A percentile compares a stretch with the other conserved stretches of the same genome.
Evolutionary conservation across 1,140 invertebrate species (phyloP).

Genomic region (Orius laevigatus): DNA sequence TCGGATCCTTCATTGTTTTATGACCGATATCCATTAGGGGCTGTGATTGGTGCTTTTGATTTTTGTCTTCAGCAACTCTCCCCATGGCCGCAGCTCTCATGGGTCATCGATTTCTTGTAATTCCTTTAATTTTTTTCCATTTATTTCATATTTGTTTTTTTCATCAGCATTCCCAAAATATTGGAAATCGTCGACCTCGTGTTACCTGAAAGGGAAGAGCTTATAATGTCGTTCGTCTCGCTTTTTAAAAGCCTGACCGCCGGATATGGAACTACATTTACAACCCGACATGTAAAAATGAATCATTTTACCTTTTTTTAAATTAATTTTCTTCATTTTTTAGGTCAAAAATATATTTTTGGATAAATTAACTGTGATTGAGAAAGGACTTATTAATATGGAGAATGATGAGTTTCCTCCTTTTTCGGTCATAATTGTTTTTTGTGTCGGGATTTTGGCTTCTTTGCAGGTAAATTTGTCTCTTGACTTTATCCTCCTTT

Average conservation of each 20-base stretch:
- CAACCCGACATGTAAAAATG: not conserved
- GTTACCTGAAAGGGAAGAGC: constrained; percentile 24
- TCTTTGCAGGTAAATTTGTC: constrained; percentile 16
- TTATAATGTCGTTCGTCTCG: constrained; percentile 16
- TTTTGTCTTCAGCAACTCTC: constrained; percentile 27
- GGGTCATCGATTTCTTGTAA: constrained; percentile 35
- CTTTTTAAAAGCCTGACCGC: constrained; percentile 25
- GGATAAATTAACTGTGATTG: not conserved
- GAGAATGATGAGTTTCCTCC: not conserved
- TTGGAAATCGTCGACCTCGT: constrained; percentile 27
- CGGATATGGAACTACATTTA: constrained; percentile 31
- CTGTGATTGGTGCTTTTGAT: constrained; percentile 36
- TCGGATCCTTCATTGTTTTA: constrained; percentile 36
- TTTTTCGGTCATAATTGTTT: constrained; percentile 18
- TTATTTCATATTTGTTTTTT: not conserved
- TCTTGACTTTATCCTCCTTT: too few relatives aligned
- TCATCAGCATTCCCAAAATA: constrained; percentile 28
- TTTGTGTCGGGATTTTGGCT: constrained; percentile 20
- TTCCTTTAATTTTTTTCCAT: constrained; percentile 16
- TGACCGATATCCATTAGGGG: constrained; percentile 29
- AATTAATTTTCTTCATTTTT: constrained; percentile 1
- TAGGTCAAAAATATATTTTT: constrained; percentile 2
- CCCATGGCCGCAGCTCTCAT: constrained; percentile 35
- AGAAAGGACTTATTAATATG: constrained; percentile 3
- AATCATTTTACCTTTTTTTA: not conserved